Percentiles rank a stretch among this genome's conserved stretches.
Evolutionary conservation across 2,888 invertebrate species (phyloP).

Genomic region (Pyralis farinalis): DNA sequence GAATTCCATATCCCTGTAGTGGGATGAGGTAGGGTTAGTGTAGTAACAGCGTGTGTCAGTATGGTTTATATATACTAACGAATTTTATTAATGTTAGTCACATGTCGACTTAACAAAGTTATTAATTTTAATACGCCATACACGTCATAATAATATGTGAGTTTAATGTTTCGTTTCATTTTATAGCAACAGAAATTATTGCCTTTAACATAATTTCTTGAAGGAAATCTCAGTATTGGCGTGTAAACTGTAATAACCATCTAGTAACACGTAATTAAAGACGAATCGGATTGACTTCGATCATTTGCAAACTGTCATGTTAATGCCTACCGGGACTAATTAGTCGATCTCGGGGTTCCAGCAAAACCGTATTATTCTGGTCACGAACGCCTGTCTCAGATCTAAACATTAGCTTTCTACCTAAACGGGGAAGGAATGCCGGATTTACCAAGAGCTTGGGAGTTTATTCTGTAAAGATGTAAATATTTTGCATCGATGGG

Average conservation of each 20-base stretch:
- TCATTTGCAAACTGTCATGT: slow-evolving; percentile 26
- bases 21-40: no score
- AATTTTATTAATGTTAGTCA: no score
- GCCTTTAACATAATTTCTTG: slow-evolving; percentile 15
- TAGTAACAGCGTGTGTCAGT: no score
- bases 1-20: no score
- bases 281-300: slow-evolving; percentile 20
- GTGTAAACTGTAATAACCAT: slow-evolving; percentile 11
- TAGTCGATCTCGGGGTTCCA: slow-evolving; percentile 14
- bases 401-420: slow-evolving; percentile 27
- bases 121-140: no score
- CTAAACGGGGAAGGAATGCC: slow-evolving; percentile 34
- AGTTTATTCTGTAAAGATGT: slow-evolving; percentile 1
- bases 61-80: no score
- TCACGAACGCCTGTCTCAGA: slow-evolving; percentile 25
- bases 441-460: slow-evolving; percentile 22
- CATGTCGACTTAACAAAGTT: no score
- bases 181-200: no score
- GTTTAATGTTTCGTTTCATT: no score
- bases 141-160: no score
- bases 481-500: no score
- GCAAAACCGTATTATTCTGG: slow-evolving; percentile 23
- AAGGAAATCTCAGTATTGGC: slow-evolving; percentile 20
- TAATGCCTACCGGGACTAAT: slow-evolving; percentile 16
- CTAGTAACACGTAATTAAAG: slow-evolving; percentile 24